Percentiles rank a stretch among this genome's conserved stretches.
phyloP scores from a whole-genome alignment of 2,113 vertebrate genomes.

The Melanocharis versteri region DNA sequence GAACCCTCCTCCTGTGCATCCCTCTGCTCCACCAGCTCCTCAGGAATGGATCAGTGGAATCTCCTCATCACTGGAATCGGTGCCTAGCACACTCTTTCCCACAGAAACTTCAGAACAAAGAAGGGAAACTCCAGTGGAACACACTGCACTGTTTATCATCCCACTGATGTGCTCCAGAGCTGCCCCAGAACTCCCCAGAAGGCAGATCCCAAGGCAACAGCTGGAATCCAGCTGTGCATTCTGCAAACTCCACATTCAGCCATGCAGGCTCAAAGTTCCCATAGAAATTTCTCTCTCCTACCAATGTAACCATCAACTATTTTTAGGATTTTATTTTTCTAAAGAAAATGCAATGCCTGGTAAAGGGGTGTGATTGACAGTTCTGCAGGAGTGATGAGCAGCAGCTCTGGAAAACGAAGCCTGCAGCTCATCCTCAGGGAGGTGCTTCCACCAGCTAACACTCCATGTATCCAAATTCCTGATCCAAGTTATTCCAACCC shows the following conservation, averaged over 20 bases:
- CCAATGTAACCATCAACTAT: background rate
- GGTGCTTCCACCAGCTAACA: background rate
- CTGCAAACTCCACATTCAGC: background rate
- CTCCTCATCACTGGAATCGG: background rate
- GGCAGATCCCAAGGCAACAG: background rate
- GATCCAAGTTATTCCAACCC: background rate
- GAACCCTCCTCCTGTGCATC: background rate
- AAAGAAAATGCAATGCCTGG: background rate
- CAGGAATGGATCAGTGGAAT: no score
- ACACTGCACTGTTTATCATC: background rate
- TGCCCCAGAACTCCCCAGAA: background rate
- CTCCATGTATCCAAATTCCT: background rate
- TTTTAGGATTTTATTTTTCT: conserved; percentile 8
- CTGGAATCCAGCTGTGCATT: background rate
- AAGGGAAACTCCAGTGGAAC: background rate
- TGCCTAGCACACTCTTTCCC: background rate
- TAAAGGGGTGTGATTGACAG: conserved; percentile 18
- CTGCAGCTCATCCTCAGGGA: background rate
- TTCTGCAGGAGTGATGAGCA: background rate
- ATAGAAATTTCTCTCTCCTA: background rate
- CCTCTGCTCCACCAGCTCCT: background rate
- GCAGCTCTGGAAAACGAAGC: background rate
- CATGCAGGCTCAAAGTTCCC: background rate
- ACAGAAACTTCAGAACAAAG: background rate
- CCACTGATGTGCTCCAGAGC: background rate